These are phyloP conservation scores for Eristalinus aeneus DNA, from an alignment of 2,888 invertebrate genomes.

Conservation along the genomic window DNA sequence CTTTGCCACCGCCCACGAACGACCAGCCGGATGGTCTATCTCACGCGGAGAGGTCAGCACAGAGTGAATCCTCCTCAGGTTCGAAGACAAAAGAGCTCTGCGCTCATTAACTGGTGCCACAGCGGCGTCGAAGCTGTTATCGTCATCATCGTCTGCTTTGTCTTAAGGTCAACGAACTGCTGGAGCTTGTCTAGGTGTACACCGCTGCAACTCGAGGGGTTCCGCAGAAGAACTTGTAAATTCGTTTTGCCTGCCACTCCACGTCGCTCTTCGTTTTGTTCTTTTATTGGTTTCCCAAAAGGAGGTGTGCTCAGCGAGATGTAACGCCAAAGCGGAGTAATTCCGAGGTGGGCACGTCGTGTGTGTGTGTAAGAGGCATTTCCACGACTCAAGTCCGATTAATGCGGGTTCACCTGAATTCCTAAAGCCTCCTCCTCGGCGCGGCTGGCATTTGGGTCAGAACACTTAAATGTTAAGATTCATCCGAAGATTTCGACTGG, in stretches of 20 bases:
- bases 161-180: conserved; percentile 35
- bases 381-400: conserved; percentile 26
- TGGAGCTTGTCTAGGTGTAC: conserved; percentile 12
- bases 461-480: conserved; percentile 11
- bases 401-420: conserved; percentile 41
- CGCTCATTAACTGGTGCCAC: neutral
- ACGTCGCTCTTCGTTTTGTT: neutral
- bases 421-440: neutral
- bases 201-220: conserved; percentile 29
- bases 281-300: conserved; percentile 28
- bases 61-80: neutral
- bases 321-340: conserved; percentile 34
- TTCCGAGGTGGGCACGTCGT: neutral
- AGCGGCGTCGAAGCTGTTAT: neutral
- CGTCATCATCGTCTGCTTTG: neutral
- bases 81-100: neutral
- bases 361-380: neutral
- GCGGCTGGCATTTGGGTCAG: conserved; percentile 39
- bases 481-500: neutral
- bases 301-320: conserved; percentile 51
- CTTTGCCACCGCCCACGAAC: neutral
- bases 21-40: neutral
- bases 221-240: conserved; percentile 26
- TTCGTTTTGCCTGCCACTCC: neutral
- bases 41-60: neutral